A percentile compares a stretch with the other conserved stretches of the same genome.
Conservation (phyloP, 2,888 invertebrate genomes). For the Mimumesa dahlbomi region DNA sequence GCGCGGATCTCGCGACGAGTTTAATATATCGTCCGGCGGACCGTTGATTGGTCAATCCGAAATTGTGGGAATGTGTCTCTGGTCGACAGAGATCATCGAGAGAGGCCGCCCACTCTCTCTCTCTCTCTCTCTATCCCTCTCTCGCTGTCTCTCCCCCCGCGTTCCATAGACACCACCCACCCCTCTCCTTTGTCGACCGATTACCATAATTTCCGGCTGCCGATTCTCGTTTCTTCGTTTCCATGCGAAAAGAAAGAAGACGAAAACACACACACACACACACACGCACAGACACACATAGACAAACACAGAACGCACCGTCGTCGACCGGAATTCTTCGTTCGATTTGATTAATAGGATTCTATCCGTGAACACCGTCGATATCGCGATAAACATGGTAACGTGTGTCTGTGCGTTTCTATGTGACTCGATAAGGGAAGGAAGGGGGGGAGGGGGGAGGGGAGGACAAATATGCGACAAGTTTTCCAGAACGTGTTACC, state of each 20-base stretch:
- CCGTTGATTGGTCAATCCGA: conserved; percentile 66
- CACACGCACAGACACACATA: too few relatives aligned
- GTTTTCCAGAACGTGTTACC: too few relatives aligned
- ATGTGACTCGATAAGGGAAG: not conserved
- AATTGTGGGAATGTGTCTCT: conserved; percentile 69
- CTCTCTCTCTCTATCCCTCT: conserved; percentile 23
- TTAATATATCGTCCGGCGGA: conserved; percentile 61
- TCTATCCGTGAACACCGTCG: too few relatives aligned
- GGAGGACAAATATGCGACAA: too few relatives aligned
- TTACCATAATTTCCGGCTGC: conserved; percentile 58
- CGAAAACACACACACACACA: too few relatives aligned
- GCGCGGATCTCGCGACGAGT: conserved; percentile 61
- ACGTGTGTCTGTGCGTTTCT: too few relatives aligned
- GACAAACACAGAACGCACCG: too few relatives aligned
- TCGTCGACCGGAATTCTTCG: not conserved
- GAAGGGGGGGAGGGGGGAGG: not conserved
- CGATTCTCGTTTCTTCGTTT: conserved; percentile 42
- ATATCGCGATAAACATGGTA: not conserved
- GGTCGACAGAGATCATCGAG: conserved; percentile 48
- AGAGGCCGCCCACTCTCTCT: conserved; percentile 55
- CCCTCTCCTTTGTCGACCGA: conserved; percentile 53
- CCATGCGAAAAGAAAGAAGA: conserved; percentile 29
- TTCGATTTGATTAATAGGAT: not conserved
- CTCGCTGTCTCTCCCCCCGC: not conserved
- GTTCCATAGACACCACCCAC: too few relatives aligned